Evolutionary conservation across 2,797 vertebrate genomes (phyloP).

Genomic region (Hybognathus amarus): DNA sequence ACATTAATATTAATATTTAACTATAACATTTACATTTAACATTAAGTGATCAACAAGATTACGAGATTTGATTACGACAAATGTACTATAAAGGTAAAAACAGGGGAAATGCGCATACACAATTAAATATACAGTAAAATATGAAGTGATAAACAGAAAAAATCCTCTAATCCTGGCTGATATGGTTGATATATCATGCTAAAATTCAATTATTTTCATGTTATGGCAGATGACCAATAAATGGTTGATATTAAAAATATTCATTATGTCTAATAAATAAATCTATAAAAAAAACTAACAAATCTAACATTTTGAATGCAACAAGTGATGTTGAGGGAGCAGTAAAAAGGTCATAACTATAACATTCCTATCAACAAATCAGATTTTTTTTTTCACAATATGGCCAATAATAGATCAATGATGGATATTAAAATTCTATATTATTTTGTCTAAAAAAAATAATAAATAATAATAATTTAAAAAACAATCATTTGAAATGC

Average conservation of each 20-base stretch:
- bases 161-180: neutral
- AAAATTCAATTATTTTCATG: neutral
- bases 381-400: neutral
- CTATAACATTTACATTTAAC: neutral
- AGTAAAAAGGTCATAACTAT: neutral
- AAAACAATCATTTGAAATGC: neutral
- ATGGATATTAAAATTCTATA: neutral
- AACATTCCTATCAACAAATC: neutral
- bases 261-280: neutral
- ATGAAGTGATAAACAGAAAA: neutral
- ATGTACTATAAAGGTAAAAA: neutral
- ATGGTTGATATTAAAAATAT: neutral
- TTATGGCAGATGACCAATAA: neutral
- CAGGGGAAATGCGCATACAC: too few species aligned
- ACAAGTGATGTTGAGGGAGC: neutral
- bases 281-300: neutral
- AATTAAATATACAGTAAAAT: neutral
- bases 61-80: too few species aligned
- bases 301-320: neutral
- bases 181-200: neutral
- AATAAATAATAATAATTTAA: neutral
- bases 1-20: neutral
- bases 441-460: neutral
- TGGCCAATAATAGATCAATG: neutral
- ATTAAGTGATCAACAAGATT: too few species aligned